Percentiles rank a stretch among this genome's conserved stretches.
Evolutionary conservation across 2,113 vertebrate genomes (phyloP).

Genomic region (Holacanthus passer): DNA sequence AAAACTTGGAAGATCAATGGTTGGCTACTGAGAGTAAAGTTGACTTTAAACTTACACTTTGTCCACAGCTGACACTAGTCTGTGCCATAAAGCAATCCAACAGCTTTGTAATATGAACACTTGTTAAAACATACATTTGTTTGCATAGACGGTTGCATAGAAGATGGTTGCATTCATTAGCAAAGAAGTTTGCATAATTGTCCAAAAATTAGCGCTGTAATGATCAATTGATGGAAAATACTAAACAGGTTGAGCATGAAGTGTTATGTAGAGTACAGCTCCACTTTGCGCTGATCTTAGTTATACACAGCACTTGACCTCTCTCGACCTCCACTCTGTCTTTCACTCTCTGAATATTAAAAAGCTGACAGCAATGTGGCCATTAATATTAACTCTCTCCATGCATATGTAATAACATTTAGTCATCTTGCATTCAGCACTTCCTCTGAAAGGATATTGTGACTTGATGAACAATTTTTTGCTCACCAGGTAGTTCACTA

Average conservation of each 20-base stretch:
- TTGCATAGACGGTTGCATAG: background rate
- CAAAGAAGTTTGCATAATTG: background rate
- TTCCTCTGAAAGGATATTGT: constrained; percentile 32
- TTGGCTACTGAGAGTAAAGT: background rate
- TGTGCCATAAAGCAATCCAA: background rate
- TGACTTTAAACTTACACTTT: background rate
- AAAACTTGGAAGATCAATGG: constrained; percentile 29
- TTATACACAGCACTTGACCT: constrained; percentile 65
- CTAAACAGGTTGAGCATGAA: constrained; percentile 14
- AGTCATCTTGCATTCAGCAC: constrained; percentile 59
- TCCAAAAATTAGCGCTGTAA: constrained; percentile 3
- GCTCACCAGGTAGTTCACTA: background rate
- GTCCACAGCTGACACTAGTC: background rate
- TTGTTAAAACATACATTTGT: background rate
- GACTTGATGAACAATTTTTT: constrained; percentile 38
- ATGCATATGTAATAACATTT: constrained; percentile 73
- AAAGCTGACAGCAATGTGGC: constrained; percentile 63
- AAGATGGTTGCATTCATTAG: constrained; percentile 20
- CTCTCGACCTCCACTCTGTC: constrained; percentile 41
- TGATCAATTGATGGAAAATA: constrained; percentile 29
- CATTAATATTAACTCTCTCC: constrained; percentile 74
- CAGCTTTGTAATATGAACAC: background rate
- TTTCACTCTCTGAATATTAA: constrained; percentile 67
- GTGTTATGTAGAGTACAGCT: constrained; percentile 23
- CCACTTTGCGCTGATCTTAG: constrained; percentile 44